Base-by-base conservation (phyloP, 2,797 vertebrate species). In the Thalassophryne amazonica region DNA sequence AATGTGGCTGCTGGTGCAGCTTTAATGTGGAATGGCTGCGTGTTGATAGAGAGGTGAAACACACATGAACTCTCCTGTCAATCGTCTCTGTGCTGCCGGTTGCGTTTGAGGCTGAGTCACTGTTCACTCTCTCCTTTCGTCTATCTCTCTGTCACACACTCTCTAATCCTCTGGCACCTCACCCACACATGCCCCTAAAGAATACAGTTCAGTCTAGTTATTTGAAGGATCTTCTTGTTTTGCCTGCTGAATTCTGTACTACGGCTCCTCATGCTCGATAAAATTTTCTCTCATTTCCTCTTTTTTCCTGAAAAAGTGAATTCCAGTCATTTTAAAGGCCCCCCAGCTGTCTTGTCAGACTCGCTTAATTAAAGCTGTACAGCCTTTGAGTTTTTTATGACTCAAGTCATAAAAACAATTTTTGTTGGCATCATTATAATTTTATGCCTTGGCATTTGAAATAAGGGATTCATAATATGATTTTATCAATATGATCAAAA, bases 81-180 rank as follows among this genome's bases (percentile, higher is more conserved):
- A 34, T 71, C 73, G 73, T 18, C 51, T 31, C 63, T 42, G 20
- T 20, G 62, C 65, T 45, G 57, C 47, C 24, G 60, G 47, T 59
- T 73, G 72, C 22, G 18, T 60, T 39, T 63, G 40, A 50, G 23
- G 35, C 69, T 38, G 19, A 20, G 18, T 56, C 31, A 2, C 14
- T 17, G n/a, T 16, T 12, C 10, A 34, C 30, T 30, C 28, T 52
- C 39, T 41, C 63, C 62, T 56, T 49, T n/a, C 61, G 58, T 69
- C 30, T 74, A 70, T 62, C 60, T 40, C 57, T 10, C 56, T 46
- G 52, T 45, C 70, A 60, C 61, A 29, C 63, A 58, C 47, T 19
- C 42, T 76, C 57, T 85, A 76, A 81, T 74, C 69, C 73, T 56
- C 60, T 62, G 50, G 64, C 69, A 52, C 53, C 45, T 69, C 78